phyloP scores from a whole-genome alignment of 2,888 invertebrate species.

The Hirtodrosophila trivittata region DNA sequence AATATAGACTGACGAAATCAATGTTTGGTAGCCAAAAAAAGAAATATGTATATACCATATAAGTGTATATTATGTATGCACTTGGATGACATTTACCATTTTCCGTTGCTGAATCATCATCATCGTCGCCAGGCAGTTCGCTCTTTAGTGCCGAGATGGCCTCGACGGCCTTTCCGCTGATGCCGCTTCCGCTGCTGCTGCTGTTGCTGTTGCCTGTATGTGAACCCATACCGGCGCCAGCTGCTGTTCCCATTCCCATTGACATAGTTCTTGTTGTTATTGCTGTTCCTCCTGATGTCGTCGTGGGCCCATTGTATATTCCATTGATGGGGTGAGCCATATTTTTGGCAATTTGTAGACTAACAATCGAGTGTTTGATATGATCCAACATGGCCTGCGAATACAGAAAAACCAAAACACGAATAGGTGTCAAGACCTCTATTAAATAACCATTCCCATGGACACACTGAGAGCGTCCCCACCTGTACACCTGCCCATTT shows the following conservation, averaged over 20 bases:
- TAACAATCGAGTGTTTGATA: slow-evolving; percentile 98
- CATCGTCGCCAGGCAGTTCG: slow-evolving; percentile 68
- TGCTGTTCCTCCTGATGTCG: slow-evolving; percentile 47
- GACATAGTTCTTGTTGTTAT: slow-evolving; percentile 36
- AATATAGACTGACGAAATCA: too few relatives aligned
- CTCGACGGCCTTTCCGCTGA: slow-evolving; percentile 34
- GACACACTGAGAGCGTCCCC: slow-evolving; percentile 3
- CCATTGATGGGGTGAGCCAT: slow-evolving; percentile 96
- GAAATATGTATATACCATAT: slow-evolving; percentile 10
- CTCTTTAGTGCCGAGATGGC: slow-evolving; percentile 46
- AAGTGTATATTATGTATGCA: slow-evolving; percentile 8
- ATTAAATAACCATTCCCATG: slow-evolving; percentile 42
- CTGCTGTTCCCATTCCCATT: slow-evolving; percentile 14
- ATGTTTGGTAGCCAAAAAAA: slow-evolving; percentile 9
- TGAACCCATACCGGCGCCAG: slow-evolving; percentile 15
- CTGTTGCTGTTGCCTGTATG: not conserved
- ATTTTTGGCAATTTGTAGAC: slow-evolving; percentile 98
- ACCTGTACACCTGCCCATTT: not conserved
- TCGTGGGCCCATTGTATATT: slow-evolving; percentile 89
- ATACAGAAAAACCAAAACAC: slow-evolving; percentile 14
- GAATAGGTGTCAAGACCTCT: slow-evolving; percentile 35
- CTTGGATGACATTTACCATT: slow-evolving; percentile 72
- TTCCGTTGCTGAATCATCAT: slow-evolving; percentile 79
- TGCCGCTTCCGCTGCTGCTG: slow-evolving; percentile 9
- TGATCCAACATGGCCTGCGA: slow-evolving; percentile 95